Evolutionary conservation across 2,888 invertebrate genomes (phyloP).

Genomic region (Ophioninae sp.): DNA sequence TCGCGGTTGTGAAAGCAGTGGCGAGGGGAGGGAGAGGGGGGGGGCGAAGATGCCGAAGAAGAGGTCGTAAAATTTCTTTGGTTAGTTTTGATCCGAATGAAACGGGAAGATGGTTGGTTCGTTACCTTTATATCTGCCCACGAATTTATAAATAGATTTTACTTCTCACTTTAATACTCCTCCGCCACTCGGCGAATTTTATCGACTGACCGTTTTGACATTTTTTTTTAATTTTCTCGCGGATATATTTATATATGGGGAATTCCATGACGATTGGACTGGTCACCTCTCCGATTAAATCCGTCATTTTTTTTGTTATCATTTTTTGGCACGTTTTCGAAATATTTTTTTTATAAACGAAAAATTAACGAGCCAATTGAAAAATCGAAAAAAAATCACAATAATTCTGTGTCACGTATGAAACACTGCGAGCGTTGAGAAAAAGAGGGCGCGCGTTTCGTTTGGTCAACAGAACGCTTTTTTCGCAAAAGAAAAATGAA

Average conservation of each 20-base stretch:
- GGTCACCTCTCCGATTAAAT: no score
- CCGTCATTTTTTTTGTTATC: no score
- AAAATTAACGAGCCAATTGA: no score
- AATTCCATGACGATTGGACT: no score
- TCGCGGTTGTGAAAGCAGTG: neutral
- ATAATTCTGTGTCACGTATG: no score
- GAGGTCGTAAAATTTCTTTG: neutral
- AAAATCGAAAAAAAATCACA: no score
- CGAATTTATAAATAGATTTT: neutral
- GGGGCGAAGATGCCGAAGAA: neutral
- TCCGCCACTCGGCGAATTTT: neutral
- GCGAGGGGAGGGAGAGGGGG: neutral
- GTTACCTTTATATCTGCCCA: neutral
- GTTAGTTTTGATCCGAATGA: neutral
- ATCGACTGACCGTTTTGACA: neutral
- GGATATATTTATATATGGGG: neutral
- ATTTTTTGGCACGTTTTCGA: no score
- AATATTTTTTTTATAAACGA: no score
- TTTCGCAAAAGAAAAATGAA: no score
- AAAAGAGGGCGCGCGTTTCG: no score
- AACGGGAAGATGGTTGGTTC: neutral
- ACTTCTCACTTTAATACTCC: neutral
- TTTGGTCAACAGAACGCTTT: no score
- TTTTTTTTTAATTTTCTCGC: neutral
- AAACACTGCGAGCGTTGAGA: no score